Evolutionary conservation across 53 echinoderm and acorn worm species (phyloP).

Genomic region (Echinarachnius parma): DNA sequence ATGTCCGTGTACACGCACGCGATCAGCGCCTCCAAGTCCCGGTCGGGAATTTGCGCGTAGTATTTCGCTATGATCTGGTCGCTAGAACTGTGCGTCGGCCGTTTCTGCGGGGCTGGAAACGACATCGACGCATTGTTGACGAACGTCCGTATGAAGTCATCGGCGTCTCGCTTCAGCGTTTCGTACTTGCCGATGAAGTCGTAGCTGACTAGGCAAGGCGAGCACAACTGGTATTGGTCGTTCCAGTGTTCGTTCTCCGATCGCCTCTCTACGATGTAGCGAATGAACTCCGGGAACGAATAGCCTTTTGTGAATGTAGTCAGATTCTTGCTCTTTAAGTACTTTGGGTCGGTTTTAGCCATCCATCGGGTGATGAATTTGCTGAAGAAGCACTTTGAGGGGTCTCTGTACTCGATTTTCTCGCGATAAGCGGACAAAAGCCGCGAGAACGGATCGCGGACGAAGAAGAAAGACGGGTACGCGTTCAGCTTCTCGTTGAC

Average conservation of each 20-base stretch:
- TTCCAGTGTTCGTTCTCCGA: conserved; percentile 38
- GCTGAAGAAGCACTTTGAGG: neutral
- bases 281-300: conserved; percentile 20
- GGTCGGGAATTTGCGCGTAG: conserved; percentile 6
- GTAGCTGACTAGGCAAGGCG: conserved; percentile 28
- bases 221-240: conserved; percentile 33
- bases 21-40: neutral
- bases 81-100: conserved; percentile 7
- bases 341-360: neutral
- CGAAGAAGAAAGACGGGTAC: conserved; percentile 26
- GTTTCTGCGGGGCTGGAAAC: conserved; percentile 25
- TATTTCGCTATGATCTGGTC: conserved; percentile 1
- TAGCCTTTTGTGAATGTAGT: neutral
- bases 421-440: conserved; percentile 38
- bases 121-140: conserved; percentile 9
- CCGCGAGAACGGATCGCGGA: conserved; percentile 34
- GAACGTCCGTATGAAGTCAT: conserved; percentile 1
- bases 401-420: conserved; percentile 12
- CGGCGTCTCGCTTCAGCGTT: conserved; percentile 13
- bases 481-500: conserved; percentile 13
- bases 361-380: conserved; percentile 30
- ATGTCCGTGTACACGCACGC: conserved; percentile 17
- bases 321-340: neutral
- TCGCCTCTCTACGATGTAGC: conserved; percentile 7
- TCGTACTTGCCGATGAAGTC: conserved; percentile 43